Base-by-base conservation (phyloP, 2,113 vertebrate species). In the Cricetomys ansorgei region DNA sequence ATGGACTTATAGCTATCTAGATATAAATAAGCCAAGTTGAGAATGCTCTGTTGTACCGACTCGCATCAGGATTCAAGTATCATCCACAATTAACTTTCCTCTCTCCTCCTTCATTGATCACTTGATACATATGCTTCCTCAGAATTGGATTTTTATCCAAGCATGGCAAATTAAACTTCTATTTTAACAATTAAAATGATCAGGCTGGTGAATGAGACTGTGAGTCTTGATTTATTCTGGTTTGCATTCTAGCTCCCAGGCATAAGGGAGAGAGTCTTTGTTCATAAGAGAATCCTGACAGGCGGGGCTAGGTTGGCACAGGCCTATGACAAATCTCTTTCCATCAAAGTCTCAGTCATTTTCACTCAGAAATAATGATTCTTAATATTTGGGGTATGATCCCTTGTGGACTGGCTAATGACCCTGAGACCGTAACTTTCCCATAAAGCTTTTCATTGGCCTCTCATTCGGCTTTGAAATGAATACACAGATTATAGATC, bases 161-260 rank as follows among this genome's bases (percentile, higher is more conserved):
- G 77, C 97, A 89, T 75, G 93, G 96, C 91, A 98, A 98, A 98
- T 98, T 98, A 98, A 98, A 98, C 97, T 98, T 98, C 91, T 88
- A 86, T 86, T 96, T 98, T 96, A 96, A 97, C 97, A 98, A 98
- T 98, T 98, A 98, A 97, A 97, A 97, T 45, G 94, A 98, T 97
- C 94, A 93, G 69, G 87, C 96, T 98, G 97, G 98, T 27, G 55
- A 97, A 98, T 96, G 94, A 96, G 95, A 94, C 34, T 92, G 48
- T 67, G 96, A 95, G 81, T 73, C 87, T 91, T 91, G 93, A 98
- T 97, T 97, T 98, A 95, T 95, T 96, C 94, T 94, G 81, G 69
- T 89, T 65, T 73, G 45, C 90, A 92, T 93, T 95, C 95, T 80
- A 93, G 80, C 94, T 98, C 65, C 81, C 81, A 97, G 94, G 92